A percentile compares a stretch with the other conserved stretches of the same genome.
These are phyloP conservation scores for Solenodon paradoxus DNA, from an alignment of 2,113 vertebrate genomes.

Conservation along the genomic window DNA sequence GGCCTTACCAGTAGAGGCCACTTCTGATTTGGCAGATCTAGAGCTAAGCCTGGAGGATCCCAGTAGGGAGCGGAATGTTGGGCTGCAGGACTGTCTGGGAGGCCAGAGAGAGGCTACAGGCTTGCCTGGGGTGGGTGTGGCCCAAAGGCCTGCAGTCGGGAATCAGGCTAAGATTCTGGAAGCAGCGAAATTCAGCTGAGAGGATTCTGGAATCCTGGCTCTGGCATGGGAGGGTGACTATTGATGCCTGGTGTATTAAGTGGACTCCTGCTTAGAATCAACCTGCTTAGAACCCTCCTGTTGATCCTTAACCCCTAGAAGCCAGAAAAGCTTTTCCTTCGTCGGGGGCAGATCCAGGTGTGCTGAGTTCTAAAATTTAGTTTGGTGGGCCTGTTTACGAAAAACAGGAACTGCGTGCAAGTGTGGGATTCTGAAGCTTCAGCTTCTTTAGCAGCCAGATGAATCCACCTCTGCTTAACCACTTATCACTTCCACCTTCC, in stretches of 20 bases:
- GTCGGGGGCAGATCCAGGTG: neutral
- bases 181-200: neutral
- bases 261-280: neutral
- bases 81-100: neutral
- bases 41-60: neutral
- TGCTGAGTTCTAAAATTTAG: neutral
- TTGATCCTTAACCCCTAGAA: neutral
- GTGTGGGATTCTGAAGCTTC: neutral
- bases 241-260: neutral
- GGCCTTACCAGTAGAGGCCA: neutral
- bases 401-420: neutral
- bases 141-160: neutral
- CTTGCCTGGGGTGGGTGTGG: constrained; percentile 10
- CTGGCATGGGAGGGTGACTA: neutral
- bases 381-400: neutral
- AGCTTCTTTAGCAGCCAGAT: neutral
- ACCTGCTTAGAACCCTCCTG: neutral
- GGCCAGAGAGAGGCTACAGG: neutral
- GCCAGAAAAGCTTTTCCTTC: neutral
- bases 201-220: neutral
- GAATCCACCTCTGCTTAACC: neutral
- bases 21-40: neutral
- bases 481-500: neutral
- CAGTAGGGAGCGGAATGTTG: neutral
- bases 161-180: neutral